Percentiles rank a stretch among this genome's conserved stretches.
Conservation (phyloP, 2,888 invertebrate genomes). For the Platycnemis pennipes region DNA sequence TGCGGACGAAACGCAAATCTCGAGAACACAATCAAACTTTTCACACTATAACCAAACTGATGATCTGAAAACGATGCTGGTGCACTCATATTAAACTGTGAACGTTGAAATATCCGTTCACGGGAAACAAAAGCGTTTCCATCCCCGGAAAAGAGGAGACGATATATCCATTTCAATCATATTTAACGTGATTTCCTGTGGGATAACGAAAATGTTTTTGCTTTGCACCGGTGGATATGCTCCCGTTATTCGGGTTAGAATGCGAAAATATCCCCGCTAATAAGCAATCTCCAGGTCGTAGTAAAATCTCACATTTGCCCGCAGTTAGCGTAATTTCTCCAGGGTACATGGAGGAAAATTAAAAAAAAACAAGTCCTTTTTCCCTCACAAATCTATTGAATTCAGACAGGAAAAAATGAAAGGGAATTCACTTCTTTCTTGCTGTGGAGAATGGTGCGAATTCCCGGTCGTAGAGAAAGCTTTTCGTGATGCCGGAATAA, state of each 20-base stretch:
- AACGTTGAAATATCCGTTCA: neutral
- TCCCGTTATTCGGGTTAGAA: neutral
- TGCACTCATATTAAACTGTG: neutral
- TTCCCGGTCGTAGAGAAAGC: neutral
- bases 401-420: neutral
- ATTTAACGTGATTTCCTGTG: neutral
- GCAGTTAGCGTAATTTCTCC: constrained; percentile 36
- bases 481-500: neutral
- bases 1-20: neutral
- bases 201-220: neutral
- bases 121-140: neutral
- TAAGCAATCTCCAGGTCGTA: neutral
- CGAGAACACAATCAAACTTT: neutral
- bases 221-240: too few relatives aligned
- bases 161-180: neutral
- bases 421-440: neutral
- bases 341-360: neutral
- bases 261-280: neutral
- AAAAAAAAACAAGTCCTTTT: neutral
- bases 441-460: neutral
- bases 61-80: neutral
- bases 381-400: constrained; percentile 10
- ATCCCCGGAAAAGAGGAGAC: neutral
- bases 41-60: neutral
- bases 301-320: neutral